Evolutionary conservation across 1,140 invertebrate species (phyloP), one percentile per base, ranked within the genome.

Genomic region (Megathymus violae): DNA sequence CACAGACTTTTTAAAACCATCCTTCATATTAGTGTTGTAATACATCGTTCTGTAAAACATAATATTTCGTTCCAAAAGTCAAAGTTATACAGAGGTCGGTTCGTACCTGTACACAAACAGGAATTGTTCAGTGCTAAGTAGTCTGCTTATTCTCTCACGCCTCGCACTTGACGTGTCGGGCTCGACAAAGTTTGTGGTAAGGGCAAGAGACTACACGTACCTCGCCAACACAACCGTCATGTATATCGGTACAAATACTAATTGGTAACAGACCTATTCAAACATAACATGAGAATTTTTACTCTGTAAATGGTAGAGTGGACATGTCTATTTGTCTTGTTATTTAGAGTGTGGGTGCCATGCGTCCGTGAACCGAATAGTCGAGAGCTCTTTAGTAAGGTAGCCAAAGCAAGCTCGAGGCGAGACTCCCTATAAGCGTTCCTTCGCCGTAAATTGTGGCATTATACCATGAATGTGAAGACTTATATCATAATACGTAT

Each of bases 261-360:
- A 90, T 90, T 88, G 85, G 85, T 89, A 88, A 88, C 88, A 89
- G 85, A 80, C 88, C 85, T 89, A 84, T 79, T 78, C 85, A 90
- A 88, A 90, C 85, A 90, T 47, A 67, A 84, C 78, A 80, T 81
- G 88, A 82, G 80, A 86, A 86, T 86, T 88, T 90, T 90, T 88
- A 88, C 85, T 82, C 59, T 74, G 83, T 90, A 87, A 88, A 88
- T 88, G 88, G 84, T 88, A 85, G 85, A 90, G 85, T 89, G 88
- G 83, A 88, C 80, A 88, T 80, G 80, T 78, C 75, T 90, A 83
- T 90, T 89, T 90, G 86, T 71, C 76, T 85, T 86, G 78, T 85
- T 86, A 80, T 83, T 89, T 90, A 90, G 88, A 79, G 88, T 82
- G 83, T 88, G 80, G 80, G 83, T 88, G 84, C 79, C 63, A 86